Conservation (phyloP, 1,140 invertebrate genomes). For the Conus betulinus region DNA sequence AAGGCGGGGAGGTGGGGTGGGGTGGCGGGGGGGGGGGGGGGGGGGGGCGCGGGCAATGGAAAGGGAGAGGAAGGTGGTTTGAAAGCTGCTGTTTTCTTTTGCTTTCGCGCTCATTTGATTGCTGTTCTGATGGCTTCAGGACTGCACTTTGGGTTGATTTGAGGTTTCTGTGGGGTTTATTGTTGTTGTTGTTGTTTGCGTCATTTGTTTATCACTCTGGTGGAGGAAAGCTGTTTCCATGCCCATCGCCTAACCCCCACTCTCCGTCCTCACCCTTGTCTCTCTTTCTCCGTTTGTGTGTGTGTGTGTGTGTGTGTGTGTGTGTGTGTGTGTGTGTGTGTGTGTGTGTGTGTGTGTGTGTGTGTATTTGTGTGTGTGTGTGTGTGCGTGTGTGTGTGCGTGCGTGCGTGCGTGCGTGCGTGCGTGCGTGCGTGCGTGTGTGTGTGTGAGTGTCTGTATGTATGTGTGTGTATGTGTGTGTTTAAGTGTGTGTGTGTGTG, state of each 20-base stretch:
- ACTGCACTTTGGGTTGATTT: no score
- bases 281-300: not conserved
- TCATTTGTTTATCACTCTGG: not conserved
- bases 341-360: not conserved
- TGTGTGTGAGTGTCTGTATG: not conserved
- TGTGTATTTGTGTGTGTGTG: not conserved
- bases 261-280: not conserved
- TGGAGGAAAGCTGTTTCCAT: no score
- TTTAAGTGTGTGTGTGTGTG: not conserved
- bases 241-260: not conserved
- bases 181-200: not conserved
- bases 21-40: no score
- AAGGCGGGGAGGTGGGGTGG: no score
- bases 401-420: not conserved
- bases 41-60: no score
- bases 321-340: slow-evolving; percentile 10
- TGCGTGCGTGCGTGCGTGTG: not conserved
- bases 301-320: not conserved
- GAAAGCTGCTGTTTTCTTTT: no score
- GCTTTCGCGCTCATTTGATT: no score
- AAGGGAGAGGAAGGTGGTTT: no score
- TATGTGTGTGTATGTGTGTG: not conserved
- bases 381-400: not conserved
- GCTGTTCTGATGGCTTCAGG: no score
- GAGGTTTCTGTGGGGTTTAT: not conserved